A percentile compares a stretch with the other conserved stretches of the same genome.
phyloP scores from a whole-genome alignment of 1,140 invertebrate species.

The Dendrolimus punctatus region DNA sequence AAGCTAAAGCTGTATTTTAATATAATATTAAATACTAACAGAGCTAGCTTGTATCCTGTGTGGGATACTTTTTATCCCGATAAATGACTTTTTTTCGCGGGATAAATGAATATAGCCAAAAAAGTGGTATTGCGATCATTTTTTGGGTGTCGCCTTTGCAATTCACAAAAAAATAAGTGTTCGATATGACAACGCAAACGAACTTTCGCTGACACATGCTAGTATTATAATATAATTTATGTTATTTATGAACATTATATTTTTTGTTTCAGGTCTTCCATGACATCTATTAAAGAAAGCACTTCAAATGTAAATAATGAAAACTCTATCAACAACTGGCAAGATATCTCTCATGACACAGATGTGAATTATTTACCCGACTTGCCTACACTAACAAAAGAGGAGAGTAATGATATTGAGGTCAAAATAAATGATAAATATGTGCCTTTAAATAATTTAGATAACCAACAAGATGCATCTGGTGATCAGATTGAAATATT shows the following conservation, averaged over 20 bases:
- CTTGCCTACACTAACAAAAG: conserved; percentile 17
- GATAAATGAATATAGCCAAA: too few species aligned
- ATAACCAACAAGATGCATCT: not conserved
- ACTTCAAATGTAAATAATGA: conserved; percentile 3
- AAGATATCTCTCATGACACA: conserved; percentile 53
- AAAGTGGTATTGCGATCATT: too few species aligned
- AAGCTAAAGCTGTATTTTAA: too few species aligned
- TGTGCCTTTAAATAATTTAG: conserved; percentile 28
- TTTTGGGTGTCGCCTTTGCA: too few species aligned
- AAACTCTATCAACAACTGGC: conserved; percentile 23
- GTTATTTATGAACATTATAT: not conserved
- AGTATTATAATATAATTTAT: too few species aligned
- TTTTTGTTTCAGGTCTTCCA: not conserved
- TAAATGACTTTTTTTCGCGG: too few species aligned
- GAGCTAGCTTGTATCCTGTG: too few species aligned
- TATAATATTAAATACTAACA: too few species aligned
- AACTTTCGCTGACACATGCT: too few species aligned
- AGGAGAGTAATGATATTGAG: conserved; percentile 39
- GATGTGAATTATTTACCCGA: conserved; percentile 54
- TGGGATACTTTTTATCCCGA: too few species aligned
- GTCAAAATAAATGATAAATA: conserved; percentile 30
- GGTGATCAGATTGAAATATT: not conserved
- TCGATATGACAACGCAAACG: too few species aligned
- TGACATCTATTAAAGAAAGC: not conserved
- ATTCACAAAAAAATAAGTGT: too few species aligned